A percentile compares a stretch with the other conserved stretches of the same genome.
These are phyloP conservation scores for Lobophora halterata DNA, from an alignment of 2,888 invertebrate species.

Conservation along the genomic window DNA sequence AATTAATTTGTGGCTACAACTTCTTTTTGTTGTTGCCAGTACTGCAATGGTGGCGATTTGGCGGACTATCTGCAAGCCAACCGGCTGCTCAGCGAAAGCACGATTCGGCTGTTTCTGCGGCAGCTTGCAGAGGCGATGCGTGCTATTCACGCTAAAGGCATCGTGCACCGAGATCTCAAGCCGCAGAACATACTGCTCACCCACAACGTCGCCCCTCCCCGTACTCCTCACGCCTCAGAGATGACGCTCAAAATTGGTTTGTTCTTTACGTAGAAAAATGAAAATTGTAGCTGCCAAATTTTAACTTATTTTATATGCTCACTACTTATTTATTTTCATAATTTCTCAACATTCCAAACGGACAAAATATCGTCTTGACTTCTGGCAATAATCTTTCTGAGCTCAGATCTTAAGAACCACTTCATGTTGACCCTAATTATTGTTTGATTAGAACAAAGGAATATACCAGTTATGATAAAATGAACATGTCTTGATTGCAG, in stretches of 20 bases:
- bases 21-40: conserved; percentile 83
- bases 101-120: conserved; percentile 95
- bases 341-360: conserved; percentile 1
- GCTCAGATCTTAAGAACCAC: too few relatives aligned
- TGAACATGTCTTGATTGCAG: not conserved
- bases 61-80: conserved; percentile 97
- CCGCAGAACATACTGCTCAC: conserved; percentile 99
- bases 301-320: too few relatives aligned
- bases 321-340: not conserved
- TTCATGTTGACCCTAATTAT: too few relatives aligned
- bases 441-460: conserved; percentile 7
- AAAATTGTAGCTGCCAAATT: too few relatives aligned
- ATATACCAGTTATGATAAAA: conserved; percentile 3
- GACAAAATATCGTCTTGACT: conserved; percentile 5
- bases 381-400: conserved; percentile 1
- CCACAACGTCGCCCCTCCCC: conserved; percentile 83
- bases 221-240: conserved; percentile 88
- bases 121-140: conserved; percentile 99
- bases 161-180: conserved; percentile 99
- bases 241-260: conserved; percentile 97
- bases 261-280: too few relatives aligned
- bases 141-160: conserved; percentile 97
- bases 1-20: too few relatives aligned
- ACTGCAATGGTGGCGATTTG: conserved; percentile 99
- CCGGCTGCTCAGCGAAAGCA: conserved; percentile 97